phyloP scores from a whole-genome alignment of 2,797 vertebrate genomes.

The Leontopithecus rosalia region DNA sequence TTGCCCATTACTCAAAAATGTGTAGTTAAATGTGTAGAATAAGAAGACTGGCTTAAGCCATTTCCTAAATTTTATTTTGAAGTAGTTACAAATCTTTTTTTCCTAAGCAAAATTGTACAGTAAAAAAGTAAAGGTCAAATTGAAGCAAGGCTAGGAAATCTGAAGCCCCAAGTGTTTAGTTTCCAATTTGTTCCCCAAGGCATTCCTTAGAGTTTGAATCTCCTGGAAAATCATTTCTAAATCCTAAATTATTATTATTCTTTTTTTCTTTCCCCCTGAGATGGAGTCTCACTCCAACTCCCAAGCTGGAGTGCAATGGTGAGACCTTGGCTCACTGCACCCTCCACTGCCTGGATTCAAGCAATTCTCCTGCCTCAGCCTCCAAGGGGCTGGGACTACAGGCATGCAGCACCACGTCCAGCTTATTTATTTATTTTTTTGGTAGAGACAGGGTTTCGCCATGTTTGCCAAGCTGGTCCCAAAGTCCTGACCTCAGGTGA shows the following conservation, averaged over 20 bases:
- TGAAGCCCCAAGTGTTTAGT: background rate
- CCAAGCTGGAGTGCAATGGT: background rate
- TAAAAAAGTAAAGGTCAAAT: background rate
- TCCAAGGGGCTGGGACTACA: background rate
- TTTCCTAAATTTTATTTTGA: constrained; percentile 14
- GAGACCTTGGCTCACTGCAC: background rate
- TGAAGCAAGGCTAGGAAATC: constrained; percentile 3
- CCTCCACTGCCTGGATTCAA: background rate
- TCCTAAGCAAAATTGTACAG: background rate
- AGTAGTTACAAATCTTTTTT: background rate
- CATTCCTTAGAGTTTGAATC: background rate
- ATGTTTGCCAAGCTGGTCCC: background rate
- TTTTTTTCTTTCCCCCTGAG: no score
- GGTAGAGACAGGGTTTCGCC: background rate
- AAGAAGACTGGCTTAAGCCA: background rate
- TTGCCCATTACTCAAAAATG: background rate
- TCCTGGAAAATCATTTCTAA: background rate
- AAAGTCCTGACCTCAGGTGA: background rate
- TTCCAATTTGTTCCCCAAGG: background rate
- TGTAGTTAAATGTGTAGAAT: background rate
- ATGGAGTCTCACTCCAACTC: background rate
- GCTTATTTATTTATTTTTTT: background rate
- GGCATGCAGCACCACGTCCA: background rate
- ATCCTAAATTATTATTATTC: background rate
- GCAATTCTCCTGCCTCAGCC: background rate